Conservation (phyloP, 2,888 invertebrate species). For the Xiphydria camelus region DNA sequence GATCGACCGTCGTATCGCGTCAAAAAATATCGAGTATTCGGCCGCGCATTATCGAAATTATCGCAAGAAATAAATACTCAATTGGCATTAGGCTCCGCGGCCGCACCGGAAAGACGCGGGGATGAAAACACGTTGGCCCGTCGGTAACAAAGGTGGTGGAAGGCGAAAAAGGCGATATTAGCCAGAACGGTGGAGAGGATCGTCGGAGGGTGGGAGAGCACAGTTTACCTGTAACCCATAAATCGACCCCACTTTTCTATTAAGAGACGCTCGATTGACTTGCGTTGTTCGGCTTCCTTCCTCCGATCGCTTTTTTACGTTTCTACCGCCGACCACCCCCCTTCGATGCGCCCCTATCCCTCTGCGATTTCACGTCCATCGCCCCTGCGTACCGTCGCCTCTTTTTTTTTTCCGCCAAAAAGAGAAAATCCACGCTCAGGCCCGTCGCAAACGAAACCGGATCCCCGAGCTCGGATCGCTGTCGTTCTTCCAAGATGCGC, state of each 20-base stretch:
- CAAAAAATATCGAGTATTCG: too few relatives aligned
- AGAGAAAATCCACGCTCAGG: conserved; percentile 34
- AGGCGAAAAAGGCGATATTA: conserved; percentile 45
- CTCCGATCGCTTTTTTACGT: conserved; percentile 25
- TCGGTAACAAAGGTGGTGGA: conserved; percentile 17
- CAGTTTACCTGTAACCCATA: conserved; percentile 57
- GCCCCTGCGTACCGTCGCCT: not conserved
- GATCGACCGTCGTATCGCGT: too few relatives aligned
- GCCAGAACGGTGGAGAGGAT: conserved; percentile 23
- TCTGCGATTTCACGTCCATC: conserved; percentile 5
- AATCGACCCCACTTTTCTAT: conserved; percentile 58
- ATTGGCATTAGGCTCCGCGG: too few relatives aligned
- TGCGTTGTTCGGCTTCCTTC: conserved; percentile 52
- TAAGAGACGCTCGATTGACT: conserved; percentile 57
- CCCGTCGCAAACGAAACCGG: conserved; percentile 32
- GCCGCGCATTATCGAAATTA: too few relatives aligned
- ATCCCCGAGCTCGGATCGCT: too few relatives aligned
- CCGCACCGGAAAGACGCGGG: too few relatives aligned
- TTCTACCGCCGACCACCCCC: conserved; percentile 19
- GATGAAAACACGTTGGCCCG: too few relatives aligned
- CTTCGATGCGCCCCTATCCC: conserved; percentile 9
- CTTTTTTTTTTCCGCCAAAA: conserved; percentile 17
- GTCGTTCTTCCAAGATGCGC: too few relatives aligned
- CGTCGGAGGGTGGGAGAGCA: conserved; percentile 37
- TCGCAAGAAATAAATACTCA: too few relatives aligned